Base-by-base conservation (phyloP, 2,888 invertebrate species). In the Lucinisca nassula region DNA sequence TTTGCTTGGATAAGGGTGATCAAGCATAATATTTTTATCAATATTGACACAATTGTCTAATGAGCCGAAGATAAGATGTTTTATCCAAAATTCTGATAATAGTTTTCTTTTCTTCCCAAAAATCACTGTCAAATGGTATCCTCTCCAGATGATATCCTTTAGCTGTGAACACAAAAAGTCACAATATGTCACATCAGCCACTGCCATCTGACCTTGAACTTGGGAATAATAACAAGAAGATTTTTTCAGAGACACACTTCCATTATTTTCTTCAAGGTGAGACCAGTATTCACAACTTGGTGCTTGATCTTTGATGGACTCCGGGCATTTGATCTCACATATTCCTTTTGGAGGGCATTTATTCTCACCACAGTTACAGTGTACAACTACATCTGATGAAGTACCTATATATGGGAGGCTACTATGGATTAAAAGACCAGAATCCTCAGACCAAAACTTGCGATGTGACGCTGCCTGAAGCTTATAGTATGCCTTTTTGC, bases 141-240 rank as follows among this genome's bases (percentile, higher is more conserved):
- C 74, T 35, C 12, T 21, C n/a, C 24, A 37, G 17, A 45, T 45
- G 45, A 12, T 45, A 17, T 45, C 45, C 45, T 17, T 45, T 45
- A 17, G 8, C 45, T 45, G 45, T 45, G 17, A 12, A 45, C 8
- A 45, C 45, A 45, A 45, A 45, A 12, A 45, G 24, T 74, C 37
- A 17, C 40, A 74, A n/a, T 74, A 40, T 24, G 35, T n/a, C n/a
- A 17, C 24, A n/a, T 74, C 38, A 24, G 38, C 35, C 8, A 79
- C 38, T 14, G 67, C 79, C 79, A 79, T 79, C 40, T 79, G 79
- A 10, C 79, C 67, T 24, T 79, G 79, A 40, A 79, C 61, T 45
- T 79, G 79, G 38, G 37, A 37, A 58, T 58, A 77, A 37, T 77
- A 79, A 12, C 10, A 1, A 14, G 35, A 40, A 40, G 58, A 21